Conservation (phyloP, 2,888 invertebrate genomes). For the Mycalesis mineus region DNA sequence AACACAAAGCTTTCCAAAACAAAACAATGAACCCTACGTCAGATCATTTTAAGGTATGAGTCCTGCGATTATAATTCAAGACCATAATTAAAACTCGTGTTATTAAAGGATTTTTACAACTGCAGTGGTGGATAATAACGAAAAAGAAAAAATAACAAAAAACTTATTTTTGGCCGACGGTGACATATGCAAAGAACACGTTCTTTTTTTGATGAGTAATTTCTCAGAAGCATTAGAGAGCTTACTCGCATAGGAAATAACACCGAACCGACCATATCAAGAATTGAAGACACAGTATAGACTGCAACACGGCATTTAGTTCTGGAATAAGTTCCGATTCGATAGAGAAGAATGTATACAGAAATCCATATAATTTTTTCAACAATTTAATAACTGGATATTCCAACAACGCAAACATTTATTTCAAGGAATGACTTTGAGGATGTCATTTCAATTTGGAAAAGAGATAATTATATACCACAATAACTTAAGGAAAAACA, state of each 20-base stretch:
- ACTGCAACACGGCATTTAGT: slow-evolving; percentile 47
- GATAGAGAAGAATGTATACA: slow-evolving; percentile 35
- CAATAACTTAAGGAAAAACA: not conserved
- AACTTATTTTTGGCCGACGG: slow-evolving; percentile 43
- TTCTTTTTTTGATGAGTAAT: slow-evolving; percentile 49
- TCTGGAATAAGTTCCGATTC: slow-evolving; percentile 53
- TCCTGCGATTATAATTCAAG: not conserved
- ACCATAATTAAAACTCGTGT: not conserved
- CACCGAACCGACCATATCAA: not conserved
- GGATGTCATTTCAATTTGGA: not conserved
- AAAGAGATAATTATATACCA: not conserved
- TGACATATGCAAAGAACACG: slow-evolving; percentile 60
- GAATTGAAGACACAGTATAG: slow-evolving; percentile 47
- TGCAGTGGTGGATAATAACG: not conserved
- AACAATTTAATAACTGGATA: not conserved
- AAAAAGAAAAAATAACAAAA: not conserved
- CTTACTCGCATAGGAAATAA: slow-evolving; percentile 31
- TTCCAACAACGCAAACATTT: not conserved
- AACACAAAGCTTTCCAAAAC: too few species aligned
- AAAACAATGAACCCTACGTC: not conserved
- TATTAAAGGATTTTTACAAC: not conserved
- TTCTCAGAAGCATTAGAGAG: slow-evolving; percentile 42
- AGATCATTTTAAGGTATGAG: not conserved
- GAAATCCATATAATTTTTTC: slow-evolving; percentile 30
- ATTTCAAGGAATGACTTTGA: not conserved